These are phyloP conservation scores for Pteronotus mesoamericanus DNA, from an alignment of 2,797 vertebrate genomes.

Conservation along the genomic window DNA sequence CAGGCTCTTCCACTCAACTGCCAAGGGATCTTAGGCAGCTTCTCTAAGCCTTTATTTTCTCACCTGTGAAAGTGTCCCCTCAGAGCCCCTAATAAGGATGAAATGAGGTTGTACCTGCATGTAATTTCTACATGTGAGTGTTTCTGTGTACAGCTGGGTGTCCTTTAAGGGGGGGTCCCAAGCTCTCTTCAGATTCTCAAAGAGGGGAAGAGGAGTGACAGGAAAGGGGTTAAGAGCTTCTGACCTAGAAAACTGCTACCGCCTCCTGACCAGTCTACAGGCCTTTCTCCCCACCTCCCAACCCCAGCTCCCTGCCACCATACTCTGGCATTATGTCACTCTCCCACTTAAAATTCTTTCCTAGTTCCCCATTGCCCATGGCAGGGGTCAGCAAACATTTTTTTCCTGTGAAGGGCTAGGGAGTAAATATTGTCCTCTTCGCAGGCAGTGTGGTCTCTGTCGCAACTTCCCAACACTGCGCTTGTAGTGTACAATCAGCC, in stretches of 20 bases:
- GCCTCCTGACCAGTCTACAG: neutral
- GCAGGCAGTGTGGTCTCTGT: neutral
- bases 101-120: neutral
- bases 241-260: neutral
- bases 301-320: neutral
- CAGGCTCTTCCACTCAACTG: neutral
- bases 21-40: neutral
- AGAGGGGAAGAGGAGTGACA: neutral
- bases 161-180: neutral
- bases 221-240: neutral
- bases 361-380: neutral
- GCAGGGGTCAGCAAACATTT: neutral
- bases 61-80: neutral
- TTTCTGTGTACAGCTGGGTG: neutral
- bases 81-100: neutral
- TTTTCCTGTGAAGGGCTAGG: neutral
- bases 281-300: neutral
- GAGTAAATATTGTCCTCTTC: neutral
- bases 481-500: neutral
- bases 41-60: neutral
- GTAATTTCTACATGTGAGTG: neutral
- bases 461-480: neutral
- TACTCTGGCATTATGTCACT: neutral
- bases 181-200: neutral
- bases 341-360: neutral